A percentile compares a stretch with the other conserved stretches of the same genome.
These are phyloP conservation scores for Fulmarus glacialis DNA, from an alignment of 2,113 vertebrate species.

Conservation along the genomic window DNA sequence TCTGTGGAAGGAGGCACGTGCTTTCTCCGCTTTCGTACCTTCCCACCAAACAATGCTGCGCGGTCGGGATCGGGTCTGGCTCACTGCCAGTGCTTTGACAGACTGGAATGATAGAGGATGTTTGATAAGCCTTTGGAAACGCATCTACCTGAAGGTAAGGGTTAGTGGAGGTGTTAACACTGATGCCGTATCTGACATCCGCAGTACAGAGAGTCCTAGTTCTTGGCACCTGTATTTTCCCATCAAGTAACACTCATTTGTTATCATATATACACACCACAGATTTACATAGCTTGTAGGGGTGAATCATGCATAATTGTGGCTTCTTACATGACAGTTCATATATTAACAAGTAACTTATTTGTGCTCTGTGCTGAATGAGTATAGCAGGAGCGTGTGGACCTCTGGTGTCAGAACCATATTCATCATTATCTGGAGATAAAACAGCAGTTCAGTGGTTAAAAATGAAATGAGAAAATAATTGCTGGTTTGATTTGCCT, in stretches of 20 bases:
- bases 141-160: constrained; percentile 42
- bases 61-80: background rate
- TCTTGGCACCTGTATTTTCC: constrained; percentile 58
- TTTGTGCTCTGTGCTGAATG: background rate
- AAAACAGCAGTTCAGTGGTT: constrained; percentile 41
- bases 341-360: constrained; percentile 47
- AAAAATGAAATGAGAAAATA: constrained; percentile 45
- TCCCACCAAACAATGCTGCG: background rate
- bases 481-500: constrained; percentile 38
- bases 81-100: background rate
- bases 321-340: constrained; percentile 66
- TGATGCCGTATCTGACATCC: constrained; percentile 30
- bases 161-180: constrained; percentile 42
- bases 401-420: constrained; percentile 45
- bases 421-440: constrained; percentile 35
- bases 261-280: constrained; percentile 48
- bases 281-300: constrained; percentile 38
- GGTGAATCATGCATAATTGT: constrained; percentile 64
- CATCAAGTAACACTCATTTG: constrained; percentile 57
- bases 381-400: constrained; percentile 4
- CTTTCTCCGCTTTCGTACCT: background rate
- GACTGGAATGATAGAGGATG: background rate
- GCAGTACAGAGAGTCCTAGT: background rate
- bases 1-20: background rate
- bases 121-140: constrained; percentile 40